phyloP scores from a whole-genome alignment of 2,113 vertebrate species.

The Festucalex cinctus region DNA sequence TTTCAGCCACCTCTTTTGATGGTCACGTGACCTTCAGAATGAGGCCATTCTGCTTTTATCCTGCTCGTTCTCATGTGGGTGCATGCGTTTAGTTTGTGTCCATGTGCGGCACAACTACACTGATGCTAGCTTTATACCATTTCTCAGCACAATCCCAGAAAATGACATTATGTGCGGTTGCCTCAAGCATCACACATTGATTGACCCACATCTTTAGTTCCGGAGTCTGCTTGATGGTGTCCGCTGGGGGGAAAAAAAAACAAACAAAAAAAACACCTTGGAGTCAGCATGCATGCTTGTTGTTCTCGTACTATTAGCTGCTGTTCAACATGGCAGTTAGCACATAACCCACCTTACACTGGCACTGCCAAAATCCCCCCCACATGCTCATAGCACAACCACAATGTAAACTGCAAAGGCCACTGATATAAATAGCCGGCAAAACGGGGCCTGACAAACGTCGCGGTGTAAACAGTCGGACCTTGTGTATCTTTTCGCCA shows the following conservation, averaged over 20 bases:
- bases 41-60: background rate
- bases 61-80: too few species aligned
- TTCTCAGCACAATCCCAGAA: too few species aligned
- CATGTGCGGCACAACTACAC: background rate
- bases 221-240: too few species aligned
- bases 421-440: constrained; percentile 6
- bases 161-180: background rate
- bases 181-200: background rate
- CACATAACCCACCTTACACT: background rate
- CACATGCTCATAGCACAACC: background rate
- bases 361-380: background rate
- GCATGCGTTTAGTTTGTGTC: background rate
- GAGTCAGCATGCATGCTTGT: background rate
- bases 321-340: background rate
- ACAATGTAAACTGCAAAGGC: constrained; percentile 2
- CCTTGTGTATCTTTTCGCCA: background rate
- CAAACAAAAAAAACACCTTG: too few species aligned
- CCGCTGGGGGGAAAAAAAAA: too few species aligned
- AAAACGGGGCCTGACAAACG: background rate
- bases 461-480: constrained; percentile 1
- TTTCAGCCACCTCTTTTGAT: background rate
- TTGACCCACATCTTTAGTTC: background rate
- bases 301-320: background rate
- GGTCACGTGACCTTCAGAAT: background rate
- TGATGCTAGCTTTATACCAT: background rate